phyloP scores from a whole-genome alignment of 2,797 vertebrate species.

The Delichon dasypus region DNA sequence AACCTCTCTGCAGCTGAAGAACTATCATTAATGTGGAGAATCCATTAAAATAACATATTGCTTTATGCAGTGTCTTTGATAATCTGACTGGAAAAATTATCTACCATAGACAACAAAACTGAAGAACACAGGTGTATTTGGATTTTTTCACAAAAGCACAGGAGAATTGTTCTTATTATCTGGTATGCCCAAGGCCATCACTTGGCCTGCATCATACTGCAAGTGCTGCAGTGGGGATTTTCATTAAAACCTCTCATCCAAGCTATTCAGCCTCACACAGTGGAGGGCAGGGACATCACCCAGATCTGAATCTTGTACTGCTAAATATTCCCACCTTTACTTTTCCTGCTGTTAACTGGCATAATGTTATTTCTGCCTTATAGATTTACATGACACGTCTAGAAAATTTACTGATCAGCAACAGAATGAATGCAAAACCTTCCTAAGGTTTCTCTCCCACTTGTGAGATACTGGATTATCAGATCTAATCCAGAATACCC shows the following conservation, averaged over 20 bases:
- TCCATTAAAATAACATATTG: neutral
- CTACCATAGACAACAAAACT: neutral
- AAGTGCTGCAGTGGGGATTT: neutral
- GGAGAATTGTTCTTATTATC: neutral
- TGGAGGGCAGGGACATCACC: neutral
- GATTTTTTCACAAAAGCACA: neutral
- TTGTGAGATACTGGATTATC: neutral
- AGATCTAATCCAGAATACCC: neutral
- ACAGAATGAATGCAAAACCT: neutral
- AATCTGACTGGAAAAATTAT: neutral
- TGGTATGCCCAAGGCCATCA: neutral
- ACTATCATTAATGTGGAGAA: neutral
- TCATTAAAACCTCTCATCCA: neutral
- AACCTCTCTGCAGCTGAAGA: neutral
- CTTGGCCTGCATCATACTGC: neutral
- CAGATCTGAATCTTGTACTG: neutral
- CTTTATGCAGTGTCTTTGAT: neutral
- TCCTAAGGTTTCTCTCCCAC: neutral
- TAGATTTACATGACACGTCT: neutral
- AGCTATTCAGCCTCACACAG: neutral
- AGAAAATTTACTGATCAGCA: neutral
- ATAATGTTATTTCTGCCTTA: neutral
- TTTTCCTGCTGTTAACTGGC: neutral
- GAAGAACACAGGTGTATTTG: neutral
- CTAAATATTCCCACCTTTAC: neutral